Evolutionary conservation across 23 tunicate genomes (phyloP).

Genomic region (Diplosoma virens): DNA sequence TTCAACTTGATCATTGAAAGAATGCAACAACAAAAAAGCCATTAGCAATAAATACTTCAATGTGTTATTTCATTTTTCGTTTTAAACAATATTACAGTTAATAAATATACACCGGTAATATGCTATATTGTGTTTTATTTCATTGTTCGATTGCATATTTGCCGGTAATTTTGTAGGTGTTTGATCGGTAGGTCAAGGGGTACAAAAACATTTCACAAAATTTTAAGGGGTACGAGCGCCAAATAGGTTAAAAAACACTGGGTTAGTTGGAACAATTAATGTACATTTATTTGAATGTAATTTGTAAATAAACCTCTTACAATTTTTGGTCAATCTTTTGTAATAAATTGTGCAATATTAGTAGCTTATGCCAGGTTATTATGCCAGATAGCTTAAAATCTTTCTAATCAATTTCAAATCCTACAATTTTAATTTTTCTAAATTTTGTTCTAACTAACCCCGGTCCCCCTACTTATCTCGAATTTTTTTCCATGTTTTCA

Average conservation of each 20-base stretch:
- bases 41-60: conserved; percentile 16
- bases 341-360: too few species aligned
- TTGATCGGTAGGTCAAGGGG: neutral
- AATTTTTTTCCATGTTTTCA: too few species aligned
- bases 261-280: too few species aligned
- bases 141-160: conserved; percentile 4
- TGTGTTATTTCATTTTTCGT: neutral
- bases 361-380: too few species aligned
- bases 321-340: too few species aligned
- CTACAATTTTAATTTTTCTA: too few species aligned
- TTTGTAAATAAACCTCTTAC: too few species aligned
- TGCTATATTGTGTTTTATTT: conserved; percentile 4
- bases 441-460: too few species aligned
- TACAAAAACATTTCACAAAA: conserved; percentile 9
- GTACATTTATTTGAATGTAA: too few species aligned
- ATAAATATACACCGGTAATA: conserved; percentile 14
- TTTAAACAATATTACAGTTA: conserved; percentile 2
- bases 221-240: conserved; percentile 1
- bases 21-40: conserved; percentile 21
- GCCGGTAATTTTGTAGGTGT: conserved; percentile 13
- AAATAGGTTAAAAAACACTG: conserved; percentile 8
- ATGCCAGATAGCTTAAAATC: too few species aligned
- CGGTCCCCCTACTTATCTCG: too few species aligned
- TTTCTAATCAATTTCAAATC: too few species aligned
- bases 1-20: conserved; percentile 15